phyloP scores from a whole-genome alignment of 2,888 invertebrate genomes.

The Drosophila neutralis region DNA sequence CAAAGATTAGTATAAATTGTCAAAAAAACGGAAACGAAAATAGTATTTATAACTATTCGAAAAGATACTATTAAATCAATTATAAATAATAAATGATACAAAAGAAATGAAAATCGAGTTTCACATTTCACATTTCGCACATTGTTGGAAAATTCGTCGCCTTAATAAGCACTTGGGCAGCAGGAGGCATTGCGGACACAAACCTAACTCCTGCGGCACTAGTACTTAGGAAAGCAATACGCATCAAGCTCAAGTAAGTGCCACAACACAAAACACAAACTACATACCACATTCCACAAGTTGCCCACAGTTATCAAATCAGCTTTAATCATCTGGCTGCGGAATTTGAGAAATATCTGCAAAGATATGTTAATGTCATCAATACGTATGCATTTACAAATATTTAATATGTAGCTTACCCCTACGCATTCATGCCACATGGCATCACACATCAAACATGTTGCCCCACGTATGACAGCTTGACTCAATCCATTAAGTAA shows the following conservation, averaged over 20 bases:
- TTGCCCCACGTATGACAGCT: slow-evolving; percentile 51
- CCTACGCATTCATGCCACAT: slow-evolving; percentile 18
- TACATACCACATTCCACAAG: background rate
- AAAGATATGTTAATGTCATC: slow-evolving; percentile 6
- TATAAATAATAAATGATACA: slow-evolving; percentile 51
- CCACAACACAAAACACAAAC: background rate
- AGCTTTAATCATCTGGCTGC: background rate
- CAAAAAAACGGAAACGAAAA: slow-evolving; percentile 41
- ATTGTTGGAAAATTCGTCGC: slow-evolving; percentile 85
- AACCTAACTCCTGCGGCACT: slow-evolving; percentile 85
- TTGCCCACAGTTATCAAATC: background rate
- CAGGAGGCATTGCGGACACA: slow-evolving; percentile 83
- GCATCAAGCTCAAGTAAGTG: slow-evolving; percentile 33
- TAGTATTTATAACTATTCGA: slow-evolving; percentile 77
- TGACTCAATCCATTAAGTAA: slow-evolving; percentile 28
- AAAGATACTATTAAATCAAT: slow-evolving; percentile 65
- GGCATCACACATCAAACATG: slow-evolving; percentile 34
- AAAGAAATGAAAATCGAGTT: background rate
- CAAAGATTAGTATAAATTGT: slow-evolving; percentile 79
- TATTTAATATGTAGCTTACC: slow-evolving; percentile 4
- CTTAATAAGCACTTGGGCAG: slow-evolving; percentile 86
- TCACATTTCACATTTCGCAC: slow-evolving; percentile 3
- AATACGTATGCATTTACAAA: background rate
- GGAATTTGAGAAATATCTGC: slow-evolving; percentile 1
- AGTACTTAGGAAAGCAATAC: slow-evolving; percentile 85